Evolutionary conservation across 2,113 vertebrate species (phyloP).

Genomic region (Calyptomena viridis): DNA sequence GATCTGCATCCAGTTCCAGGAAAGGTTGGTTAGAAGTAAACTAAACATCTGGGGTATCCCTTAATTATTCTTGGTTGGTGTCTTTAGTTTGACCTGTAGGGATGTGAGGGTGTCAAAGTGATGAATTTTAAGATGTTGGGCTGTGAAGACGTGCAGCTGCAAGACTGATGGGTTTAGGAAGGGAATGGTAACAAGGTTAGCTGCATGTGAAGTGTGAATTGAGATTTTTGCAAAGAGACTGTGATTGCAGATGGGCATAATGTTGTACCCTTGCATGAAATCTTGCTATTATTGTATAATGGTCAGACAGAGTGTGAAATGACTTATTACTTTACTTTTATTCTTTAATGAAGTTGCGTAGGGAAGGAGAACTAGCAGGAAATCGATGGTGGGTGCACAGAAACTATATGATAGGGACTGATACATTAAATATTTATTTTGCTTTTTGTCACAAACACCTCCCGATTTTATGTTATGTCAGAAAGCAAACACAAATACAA

Average conservation of each 20-base stretch:
- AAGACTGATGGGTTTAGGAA: conserved; percentile 83
- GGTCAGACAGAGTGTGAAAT: conserved; percentile 85
- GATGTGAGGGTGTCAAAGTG: conserved; percentile 86
- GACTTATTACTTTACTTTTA: conserved; percentile 87
- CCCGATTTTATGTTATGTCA: conserved; percentile 55
- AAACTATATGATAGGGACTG: conserved; percentile 72
- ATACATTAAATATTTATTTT: conserved; percentile 78
- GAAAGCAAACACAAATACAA: conserved; percentile 48
- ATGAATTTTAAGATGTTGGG: conserved; percentile 90
- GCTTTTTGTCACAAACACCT: conserved; percentile 55
- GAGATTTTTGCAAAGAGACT: conserved; percentile 89
- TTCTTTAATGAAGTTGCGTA: conserved; percentile 86
- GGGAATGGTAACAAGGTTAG: conserved; percentile 88
- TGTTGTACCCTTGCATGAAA: conserved; percentile 85
- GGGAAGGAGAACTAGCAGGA: conserved; percentile 67
- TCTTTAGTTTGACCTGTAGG: conserved; percentile 85
- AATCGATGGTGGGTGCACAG: conserved; percentile 65
- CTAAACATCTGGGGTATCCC: conserved; percentile 83
- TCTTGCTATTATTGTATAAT: conserved; percentile 83
- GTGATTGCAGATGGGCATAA: conserved; percentile 85
- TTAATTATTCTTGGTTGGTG: conserved; percentile 85
- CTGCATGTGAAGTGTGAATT: conserved; percentile 92
- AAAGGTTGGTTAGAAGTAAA: conserved; percentile 71
- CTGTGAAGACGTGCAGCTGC: conserved; percentile 86
- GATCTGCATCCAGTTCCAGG: conserved; percentile 43